Evolutionary conservation across 2,113 vertebrate genomes (phyloP).

Genomic region (Daboia siamensis): DNA sequence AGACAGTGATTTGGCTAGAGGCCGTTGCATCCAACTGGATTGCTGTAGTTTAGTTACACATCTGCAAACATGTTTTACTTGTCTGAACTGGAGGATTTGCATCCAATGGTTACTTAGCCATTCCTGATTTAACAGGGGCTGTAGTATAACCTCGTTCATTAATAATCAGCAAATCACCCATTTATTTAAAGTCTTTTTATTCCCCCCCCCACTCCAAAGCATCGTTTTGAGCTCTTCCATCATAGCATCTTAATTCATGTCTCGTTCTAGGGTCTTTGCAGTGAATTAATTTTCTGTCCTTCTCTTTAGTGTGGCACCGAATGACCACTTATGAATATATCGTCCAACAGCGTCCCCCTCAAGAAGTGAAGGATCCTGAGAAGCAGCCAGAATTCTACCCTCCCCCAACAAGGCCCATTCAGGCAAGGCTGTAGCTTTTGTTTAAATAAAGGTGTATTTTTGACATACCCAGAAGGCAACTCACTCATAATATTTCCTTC

Average conservation of each 20-base stretch:
- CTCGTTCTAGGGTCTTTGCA: conserved; percentile 26
- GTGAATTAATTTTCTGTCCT: conserved; percentile 24
- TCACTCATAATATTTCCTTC: neutral
- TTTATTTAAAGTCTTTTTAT: neutral
- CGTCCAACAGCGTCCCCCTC: conserved; percentile 84
- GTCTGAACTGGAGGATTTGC: neutral
- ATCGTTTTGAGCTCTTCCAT: neutral
- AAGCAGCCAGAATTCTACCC: conserved; percentile 62
- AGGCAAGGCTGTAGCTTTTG: conserved; percentile 65
- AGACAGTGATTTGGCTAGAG: neutral
- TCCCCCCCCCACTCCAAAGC: neutral
- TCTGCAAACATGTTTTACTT: neutral
- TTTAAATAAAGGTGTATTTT: neutral
- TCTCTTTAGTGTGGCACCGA: conserved; percentile 87
- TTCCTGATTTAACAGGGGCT: neutral
- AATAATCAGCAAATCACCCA: neutral
- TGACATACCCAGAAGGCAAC: neutral
- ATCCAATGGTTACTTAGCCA: neutral
- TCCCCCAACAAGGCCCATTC: conserved; percentile 62
- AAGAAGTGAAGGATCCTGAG: conserved; percentile 69
- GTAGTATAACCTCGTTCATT: neutral
- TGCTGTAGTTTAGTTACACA: neutral
- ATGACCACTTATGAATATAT: conserved; percentile 95
- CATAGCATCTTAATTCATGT: neutral
- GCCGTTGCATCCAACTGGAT: neutral